Conservation (phyloP, 2,888 invertebrate genomes). For the Subacronicta megacephala region DNA sequence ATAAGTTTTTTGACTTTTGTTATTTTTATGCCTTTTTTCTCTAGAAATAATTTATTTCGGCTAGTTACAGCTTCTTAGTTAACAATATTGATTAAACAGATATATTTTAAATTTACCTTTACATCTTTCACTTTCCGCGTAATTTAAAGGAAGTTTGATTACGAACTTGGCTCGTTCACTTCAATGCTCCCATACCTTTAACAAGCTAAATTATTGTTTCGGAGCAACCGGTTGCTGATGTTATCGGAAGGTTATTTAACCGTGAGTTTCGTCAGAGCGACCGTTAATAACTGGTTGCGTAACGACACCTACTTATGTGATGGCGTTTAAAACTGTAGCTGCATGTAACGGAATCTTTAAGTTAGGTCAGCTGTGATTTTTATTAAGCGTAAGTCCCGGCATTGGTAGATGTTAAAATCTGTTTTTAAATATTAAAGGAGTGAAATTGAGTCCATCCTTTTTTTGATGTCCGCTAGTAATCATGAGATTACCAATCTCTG, state of each 20-base stretch:
- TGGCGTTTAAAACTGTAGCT: constrained; percentile 46
- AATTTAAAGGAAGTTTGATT: no score
- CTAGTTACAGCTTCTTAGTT: no score
- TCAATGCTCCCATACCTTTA: constrained; percentile 11
- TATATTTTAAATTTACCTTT: no score
- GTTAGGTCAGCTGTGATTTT: constrained; percentile 26
- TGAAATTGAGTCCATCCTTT: no score
- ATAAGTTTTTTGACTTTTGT: no score
- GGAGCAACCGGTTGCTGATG: constrained; percentile 48
- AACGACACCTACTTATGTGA: constrained; percentile 47
- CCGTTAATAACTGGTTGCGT: constrained; percentile 56
- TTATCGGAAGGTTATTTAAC: constrained; percentile 55
- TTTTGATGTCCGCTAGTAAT: no score
- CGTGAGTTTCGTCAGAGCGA: constrained; percentile 48
- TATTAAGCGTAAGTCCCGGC: background rate
- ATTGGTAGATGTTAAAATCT: background rate
- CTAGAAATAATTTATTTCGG: no score
- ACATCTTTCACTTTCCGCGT: no score
- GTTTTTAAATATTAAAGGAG: no score
- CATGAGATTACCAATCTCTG: no score
- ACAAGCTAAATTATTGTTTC: constrained; percentile 46
- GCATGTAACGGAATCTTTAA: constrained; percentile 49
- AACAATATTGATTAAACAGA: no score
- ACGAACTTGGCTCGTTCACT: constrained; percentile 3
- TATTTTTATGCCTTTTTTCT: no score